phyloP scores from a whole-genome alignment of 2,113 vertebrate genomes.

The Rhabdomys dilectus region DNA sequence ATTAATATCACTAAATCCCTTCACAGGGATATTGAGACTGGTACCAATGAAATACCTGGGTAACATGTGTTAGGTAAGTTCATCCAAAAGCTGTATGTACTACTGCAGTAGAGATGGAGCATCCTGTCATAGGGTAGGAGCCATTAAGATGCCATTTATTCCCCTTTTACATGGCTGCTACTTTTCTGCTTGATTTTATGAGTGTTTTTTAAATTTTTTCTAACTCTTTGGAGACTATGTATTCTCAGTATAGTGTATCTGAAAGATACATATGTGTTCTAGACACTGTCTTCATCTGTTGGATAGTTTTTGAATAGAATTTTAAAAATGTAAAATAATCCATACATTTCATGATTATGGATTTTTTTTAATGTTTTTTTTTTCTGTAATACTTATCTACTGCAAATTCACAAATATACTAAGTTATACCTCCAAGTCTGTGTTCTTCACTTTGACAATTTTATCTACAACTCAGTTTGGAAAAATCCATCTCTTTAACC shows the following conservation, averaged over 20 bases:
- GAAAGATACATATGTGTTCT: background rate
- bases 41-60: background rate
- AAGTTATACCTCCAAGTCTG: background rate
- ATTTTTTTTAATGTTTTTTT: background rate
- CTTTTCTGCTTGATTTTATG: background rate
- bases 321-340: background rate
- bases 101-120: background rate
- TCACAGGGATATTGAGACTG: background rate
- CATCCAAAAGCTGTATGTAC: background rate
- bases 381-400: background rate
- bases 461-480: background rate
- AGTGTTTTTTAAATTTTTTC: background rate
- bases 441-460: background rate
- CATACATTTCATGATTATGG: background rate
- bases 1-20: background rate
- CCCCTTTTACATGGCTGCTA: background rate
- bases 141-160: background rate
- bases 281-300: background rate
- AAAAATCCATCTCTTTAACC: background rate
- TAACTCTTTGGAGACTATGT: background rate
- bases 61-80: background rate
- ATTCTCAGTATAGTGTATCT: background rate
- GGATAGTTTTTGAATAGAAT: background rate
- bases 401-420: background rate
- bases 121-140: background rate